Evolutionary conservation across 1,140 invertebrate genomes (phyloP), one percentile per base, ranked within the genome.

Genomic region (Berghia stephanieae): DNA sequence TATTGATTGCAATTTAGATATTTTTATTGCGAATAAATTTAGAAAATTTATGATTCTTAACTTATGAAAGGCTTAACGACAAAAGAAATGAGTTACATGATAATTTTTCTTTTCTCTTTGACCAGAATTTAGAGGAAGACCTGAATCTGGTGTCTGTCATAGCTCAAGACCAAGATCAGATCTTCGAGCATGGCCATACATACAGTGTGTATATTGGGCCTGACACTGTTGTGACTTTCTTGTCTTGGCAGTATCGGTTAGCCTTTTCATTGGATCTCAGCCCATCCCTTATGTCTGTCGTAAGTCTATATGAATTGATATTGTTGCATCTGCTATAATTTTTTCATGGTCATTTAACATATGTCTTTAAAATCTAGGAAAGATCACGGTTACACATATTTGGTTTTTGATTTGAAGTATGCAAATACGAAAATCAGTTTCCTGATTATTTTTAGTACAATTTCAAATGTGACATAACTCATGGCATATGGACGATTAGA

Each of bases 241-340:
- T 92, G 8, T 89, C 92, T 0, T 88, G 86, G 44, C 91, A 91
- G 75, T 94, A 95, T 85, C 88, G 93, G 76, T 91, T 95, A 78
- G 93, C 94, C 34, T 94, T 94, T 88, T 93, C 94, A 84, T 89
- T 96, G 68, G 95, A 96, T 88, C 91, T 96, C 79, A 95, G 94
- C 89, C 94, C 94, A 27, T 95, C 94, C 3, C 90, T 93, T 77
- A 92, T 93, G 40, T 92, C 93, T 82, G 93, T 95, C 66, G 93
- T 93, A 88, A 84, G 89, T 82, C 57, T 42, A 36, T 38, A 55
- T 38, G 3, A 3, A 21, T 46, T 72, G 10, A 72, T 3, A 34
- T 40, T 68, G 6, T 44, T 67, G n/a, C 27, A 8, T 63, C 57
- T 68, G 36, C 5, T 40, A 68, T 16, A 13, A 68, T 68, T 68